These are phyloP conservation scores for Palythoa heliodiscus DNA, from an alignment of 92 coral and sea anemone species.

Conservation along the genomic window DNA sequence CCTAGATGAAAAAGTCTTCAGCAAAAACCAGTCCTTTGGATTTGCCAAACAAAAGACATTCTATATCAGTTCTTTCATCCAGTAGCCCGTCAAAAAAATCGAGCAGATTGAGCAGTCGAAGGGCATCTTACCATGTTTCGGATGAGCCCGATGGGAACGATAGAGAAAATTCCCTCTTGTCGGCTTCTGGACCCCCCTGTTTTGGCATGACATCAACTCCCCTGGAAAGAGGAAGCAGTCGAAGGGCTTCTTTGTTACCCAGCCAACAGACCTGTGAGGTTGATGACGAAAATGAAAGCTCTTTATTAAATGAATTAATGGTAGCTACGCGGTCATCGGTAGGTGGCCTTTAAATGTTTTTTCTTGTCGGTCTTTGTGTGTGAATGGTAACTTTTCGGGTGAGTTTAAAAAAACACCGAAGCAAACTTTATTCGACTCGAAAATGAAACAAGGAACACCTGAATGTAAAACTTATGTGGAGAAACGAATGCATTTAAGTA, in stretches of 20 bases:
- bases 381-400: background rate
- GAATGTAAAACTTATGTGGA: too few species aligned
- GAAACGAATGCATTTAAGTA: too few species aligned
- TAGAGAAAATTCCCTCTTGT: constrained; percentile 27
- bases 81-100: constrained; percentile 36
- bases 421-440: too few species aligned
- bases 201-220: constrained; percentile 39
- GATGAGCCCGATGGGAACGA: constrained; percentile 40
- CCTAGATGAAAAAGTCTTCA: background rate
- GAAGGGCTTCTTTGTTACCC: constrained; percentile 72
- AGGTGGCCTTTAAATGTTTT: constrained; percentile 22
- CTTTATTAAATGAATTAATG: constrained; percentile 71
- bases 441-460: too few species aligned
- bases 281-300: constrained; percentile 81
- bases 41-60: constrained; percentile 81
- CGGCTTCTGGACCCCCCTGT: constrained; percentile 40
- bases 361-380: background rate
- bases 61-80: constrained; percentile 74
- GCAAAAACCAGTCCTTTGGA: constrained; percentile 61
- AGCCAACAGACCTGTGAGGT: constrained; percentile 82
- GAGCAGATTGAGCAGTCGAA: constrained; percentile 12
- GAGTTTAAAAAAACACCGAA: too few species aligned
- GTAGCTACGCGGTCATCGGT: constrained; percentile 70
- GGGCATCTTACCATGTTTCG: constrained; percentile 13
- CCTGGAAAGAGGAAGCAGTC: constrained; percentile 33